Evolutionary conservation across 2,888 invertebrate genomes (phyloP).

Genomic region (Cryptus viduatorius): DNA sequence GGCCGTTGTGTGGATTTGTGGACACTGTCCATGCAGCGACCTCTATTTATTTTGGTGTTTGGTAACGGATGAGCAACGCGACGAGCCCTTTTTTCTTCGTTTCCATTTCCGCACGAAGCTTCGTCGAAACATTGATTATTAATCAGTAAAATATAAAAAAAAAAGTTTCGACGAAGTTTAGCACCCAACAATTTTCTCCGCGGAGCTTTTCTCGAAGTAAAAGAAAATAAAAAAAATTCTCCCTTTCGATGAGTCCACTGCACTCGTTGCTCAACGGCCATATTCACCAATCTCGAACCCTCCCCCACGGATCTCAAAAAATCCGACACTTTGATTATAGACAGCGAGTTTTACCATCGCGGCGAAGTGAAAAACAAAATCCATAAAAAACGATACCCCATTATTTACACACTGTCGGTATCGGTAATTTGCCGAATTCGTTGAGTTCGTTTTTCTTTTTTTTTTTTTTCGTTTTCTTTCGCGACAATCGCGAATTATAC

Average conservation of each 20-base stretch:
- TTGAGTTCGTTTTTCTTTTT: neutral
- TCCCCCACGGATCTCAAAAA: conserved; percentile 21
- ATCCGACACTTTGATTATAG: conserved; percentile 42
- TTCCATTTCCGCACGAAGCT: neutral
- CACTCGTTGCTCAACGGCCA: conserved; percentile 8
- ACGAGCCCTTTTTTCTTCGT: conserved; percentile 1
- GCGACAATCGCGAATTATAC: neutral
- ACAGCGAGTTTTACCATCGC: conserved; percentile 22
- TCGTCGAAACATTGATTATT: conserved; percentile 35
- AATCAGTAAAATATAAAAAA: conserved; percentile 28
- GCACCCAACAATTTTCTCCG: conserved; percentile 53
- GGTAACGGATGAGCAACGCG: conserved; percentile 56
- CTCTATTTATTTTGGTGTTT: conserved; percentile 33
- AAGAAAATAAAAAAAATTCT: neutral
- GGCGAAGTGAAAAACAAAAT: conserved; percentile 15
- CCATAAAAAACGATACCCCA: conserved; percentile 10
- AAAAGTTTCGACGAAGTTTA: conserved; percentile 42
- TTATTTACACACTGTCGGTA: conserved; percentile 60
- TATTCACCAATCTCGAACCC: neutral
- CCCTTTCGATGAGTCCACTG: neutral
- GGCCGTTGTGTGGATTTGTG: neutral
- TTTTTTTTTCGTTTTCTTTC: neutral
- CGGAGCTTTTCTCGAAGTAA: neutral
- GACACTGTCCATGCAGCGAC: conserved; percentile 18
- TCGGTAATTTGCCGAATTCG: conserved; percentile 26